phyloP scores from a whole-genome alignment of 2,888 invertebrate species.

The Acrobasis consociella region DNA sequence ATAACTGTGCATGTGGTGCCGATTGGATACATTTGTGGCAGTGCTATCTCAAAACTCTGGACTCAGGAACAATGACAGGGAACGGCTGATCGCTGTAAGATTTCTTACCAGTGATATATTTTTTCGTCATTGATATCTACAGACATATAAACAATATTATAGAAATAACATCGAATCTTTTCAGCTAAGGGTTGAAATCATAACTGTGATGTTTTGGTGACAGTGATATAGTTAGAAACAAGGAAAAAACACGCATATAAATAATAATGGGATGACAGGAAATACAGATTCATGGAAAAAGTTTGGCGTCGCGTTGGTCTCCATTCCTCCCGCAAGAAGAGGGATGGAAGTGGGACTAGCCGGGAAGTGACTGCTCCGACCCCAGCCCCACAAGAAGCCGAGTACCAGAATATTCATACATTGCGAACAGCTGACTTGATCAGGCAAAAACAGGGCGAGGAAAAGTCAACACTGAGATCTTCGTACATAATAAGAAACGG shows the following conservation, averaged over 20 bases:
- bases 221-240: not conserved
- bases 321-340: constrained; percentile 82
- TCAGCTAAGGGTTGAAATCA: not conserved
- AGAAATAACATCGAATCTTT: not conserved
- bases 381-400: constrained; percentile 69
- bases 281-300: constrained; percentile 80
- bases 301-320: constrained; percentile 82
- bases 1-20: constrained; percentile 39
- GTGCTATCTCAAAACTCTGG: constrained; percentile 29
- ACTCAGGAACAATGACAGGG: constrained; percentile 62
- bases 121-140: constrained; percentile 38
- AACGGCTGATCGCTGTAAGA: constrained; percentile 63
- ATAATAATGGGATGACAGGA: constrained; percentile 79
- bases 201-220: constrained; percentile 25
- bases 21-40: constrained; percentile 27
- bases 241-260: constrained; percentile 31
- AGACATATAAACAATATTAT: constrained; percentile 38
- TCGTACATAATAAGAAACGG: constrained; percentile 80
- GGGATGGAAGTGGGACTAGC: constrained; percentile 80
- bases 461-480: constrained; percentile 76
- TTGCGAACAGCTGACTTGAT: constrained; percentile 79
- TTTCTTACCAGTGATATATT: constrained; percentile 47
- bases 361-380: constrained; percentile 60
- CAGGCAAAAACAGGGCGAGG: constrained; percentile 76
- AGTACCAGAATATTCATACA: constrained; percentile 78